Evolutionary conservation across 2,113 vertebrate genomes (phyloP).

Genomic region (Microtus montanus): DNA sequence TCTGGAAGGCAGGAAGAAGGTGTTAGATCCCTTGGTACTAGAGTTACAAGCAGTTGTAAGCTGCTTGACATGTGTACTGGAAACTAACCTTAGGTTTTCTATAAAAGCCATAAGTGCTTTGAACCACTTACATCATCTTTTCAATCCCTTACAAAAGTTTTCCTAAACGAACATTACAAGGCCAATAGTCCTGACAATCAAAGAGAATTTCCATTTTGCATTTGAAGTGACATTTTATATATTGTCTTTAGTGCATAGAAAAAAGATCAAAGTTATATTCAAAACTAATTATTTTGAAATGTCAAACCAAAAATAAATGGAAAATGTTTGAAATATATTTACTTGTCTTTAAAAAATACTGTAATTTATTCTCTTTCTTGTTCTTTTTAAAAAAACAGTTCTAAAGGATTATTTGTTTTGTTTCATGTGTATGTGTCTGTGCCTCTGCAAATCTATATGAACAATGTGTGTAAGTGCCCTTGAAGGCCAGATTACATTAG

Average conservation of each 20-base stretch:
- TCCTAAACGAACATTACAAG: neutral
- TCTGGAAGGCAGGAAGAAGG: neutral
- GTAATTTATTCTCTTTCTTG: neutral
- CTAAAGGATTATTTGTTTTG: neutral
- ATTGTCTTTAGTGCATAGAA: neutral
- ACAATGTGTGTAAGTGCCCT: neutral
- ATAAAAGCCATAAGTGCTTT: neutral
- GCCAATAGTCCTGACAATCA: neutral
- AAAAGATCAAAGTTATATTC: neutral
- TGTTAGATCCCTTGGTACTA: neutral
- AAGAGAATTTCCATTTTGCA: neutral
- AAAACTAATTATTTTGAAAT: constrained; percentile 20
- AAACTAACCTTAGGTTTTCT: neutral
- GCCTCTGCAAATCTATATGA: neutral
- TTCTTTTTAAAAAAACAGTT: neutral
- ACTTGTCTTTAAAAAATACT: neutral
- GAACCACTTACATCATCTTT: neutral
- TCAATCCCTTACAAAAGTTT: neutral
- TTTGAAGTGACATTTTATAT: neutral
- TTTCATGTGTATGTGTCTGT: neutral
- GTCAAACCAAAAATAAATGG: neutral
- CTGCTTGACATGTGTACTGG: neutral
- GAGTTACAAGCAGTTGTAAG: neutral
- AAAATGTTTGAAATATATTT: neutral
- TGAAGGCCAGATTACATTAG: neutral